Evolutionary conservation across 2,888 invertebrate genomes (phyloP).

Genomic region (Drosophila koepferae): DNA sequence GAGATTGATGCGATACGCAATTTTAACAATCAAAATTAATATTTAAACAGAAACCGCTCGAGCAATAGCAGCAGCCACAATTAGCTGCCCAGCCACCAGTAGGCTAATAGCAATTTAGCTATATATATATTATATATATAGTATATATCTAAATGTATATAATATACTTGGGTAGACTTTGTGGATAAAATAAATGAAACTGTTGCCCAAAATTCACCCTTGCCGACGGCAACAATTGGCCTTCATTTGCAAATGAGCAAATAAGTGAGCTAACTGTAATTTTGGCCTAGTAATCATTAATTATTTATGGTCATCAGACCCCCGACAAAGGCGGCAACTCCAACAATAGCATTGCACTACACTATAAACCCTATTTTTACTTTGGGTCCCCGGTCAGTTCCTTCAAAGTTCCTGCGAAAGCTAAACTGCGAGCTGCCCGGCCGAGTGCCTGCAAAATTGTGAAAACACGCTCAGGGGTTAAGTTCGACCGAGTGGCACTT

Average conservation of each 20-base stretch:
- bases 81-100: conserved; percentile 50
- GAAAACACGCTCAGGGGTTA: conserved; percentile 52
- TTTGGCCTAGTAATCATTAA: conserved; percentile 82
- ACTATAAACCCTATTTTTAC: conserved; percentile 22
- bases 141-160: conserved; percentile 4
- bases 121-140: not conserved
- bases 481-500: conserved; percentile 71
- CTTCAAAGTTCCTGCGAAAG: conserved; percentile 19
- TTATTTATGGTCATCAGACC: conserved; percentile 77
- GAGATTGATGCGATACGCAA: conserved; percentile 64
- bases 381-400: conserved; percentile 36
- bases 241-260: conserved; percentile 81
- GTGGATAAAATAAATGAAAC: conserved; percentile 69
- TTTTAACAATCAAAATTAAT: conserved; percentile 75
- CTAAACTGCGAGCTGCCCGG: not conserved
- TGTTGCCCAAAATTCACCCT: conserved; percentile 32
- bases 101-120: not conserved
- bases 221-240: conserved; percentile 68
- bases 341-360: conserved; percentile 27
- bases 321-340: conserved; percentile 27
- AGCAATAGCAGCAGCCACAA: conserved; percentile 50
- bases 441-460: conserved; percentile 25
- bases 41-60: conserved; percentile 70
- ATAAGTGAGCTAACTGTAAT: conserved; percentile 82
- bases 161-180: conserved; percentile 23